phyloP scores from a whole-genome alignment of 2,888 invertebrate species.

The Andrena marginata region DNA sequence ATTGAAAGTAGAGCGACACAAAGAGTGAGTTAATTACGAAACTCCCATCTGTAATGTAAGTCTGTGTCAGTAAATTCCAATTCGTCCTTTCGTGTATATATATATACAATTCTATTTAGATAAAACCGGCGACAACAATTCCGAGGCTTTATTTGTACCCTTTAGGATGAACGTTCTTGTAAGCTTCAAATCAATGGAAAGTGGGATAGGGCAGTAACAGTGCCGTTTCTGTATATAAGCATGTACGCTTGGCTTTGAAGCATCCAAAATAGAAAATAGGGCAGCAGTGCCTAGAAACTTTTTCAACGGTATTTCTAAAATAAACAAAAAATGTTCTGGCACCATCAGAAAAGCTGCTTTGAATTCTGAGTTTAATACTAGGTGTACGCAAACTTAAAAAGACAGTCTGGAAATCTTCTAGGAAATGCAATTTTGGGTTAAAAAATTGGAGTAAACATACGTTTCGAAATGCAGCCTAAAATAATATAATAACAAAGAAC shows the following conservation, averaged over 20 bases:
- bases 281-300: slow-evolving; percentile 10
- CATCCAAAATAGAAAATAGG: slow-evolving; percentile 10
- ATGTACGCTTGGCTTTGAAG: slow-evolving; percentile 3
- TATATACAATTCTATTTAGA: slow-evolving; percentile 30
- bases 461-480: too few species aligned
- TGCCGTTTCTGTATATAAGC: slow-evolving; percentile 9
- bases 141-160: slow-evolving; percentile 1
- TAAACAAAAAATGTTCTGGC: background rate
- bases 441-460: too few species aligned
- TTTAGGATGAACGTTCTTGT: slow-evolving; percentile 6
- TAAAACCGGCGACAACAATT: slow-evolving; percentile 14
- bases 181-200: slow-evolving; percentile 25
- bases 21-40: background rate
- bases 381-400: background rate
- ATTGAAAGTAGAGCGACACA: background rate
- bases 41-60: background rate
- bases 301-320: background rate
- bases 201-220: slow-evolving; percentile 14
- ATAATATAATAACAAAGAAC: too few species aligned
- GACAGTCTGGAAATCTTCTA: too few species aligned
- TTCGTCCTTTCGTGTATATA: background rate
- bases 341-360: background rate
- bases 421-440: too few species aligned
- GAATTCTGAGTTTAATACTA: background rate
- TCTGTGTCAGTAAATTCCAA: too few species aligned